Evolutionary conservation across 2,888 invertebrate species (phyloP).

Genomic region (Panopea generosa): DNA sequence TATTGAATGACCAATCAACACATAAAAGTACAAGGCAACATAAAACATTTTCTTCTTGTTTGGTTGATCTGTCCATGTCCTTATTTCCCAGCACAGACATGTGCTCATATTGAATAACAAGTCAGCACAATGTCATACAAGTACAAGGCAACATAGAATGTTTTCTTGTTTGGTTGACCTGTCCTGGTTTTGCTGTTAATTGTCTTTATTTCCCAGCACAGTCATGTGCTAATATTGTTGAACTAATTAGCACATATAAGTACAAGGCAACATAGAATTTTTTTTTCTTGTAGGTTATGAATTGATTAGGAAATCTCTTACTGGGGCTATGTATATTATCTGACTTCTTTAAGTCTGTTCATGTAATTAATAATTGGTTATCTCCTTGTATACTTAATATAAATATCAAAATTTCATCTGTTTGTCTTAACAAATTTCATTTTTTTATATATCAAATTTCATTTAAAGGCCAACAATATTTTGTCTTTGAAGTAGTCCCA

Average conservation of each 20-base stretch:
- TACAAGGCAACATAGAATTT: conserved; percentile 26
- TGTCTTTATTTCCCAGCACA: conserved; percentile 23
- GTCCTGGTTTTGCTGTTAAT: background rate
- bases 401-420: conserved; percentile 12
- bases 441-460: no score
- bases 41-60: no score
- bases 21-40: conserved; percentile 30
- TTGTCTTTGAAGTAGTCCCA: no score
- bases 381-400: background rate
- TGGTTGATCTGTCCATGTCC: no score
- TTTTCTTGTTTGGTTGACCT: background rate
- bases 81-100: conserved; percentile 32
- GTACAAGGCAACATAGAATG: conserved; percentile 19
- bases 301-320: no score
- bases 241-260: conserved; percentile 30
- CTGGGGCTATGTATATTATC: background rate
- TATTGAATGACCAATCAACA: conserved; percentile 29
- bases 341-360: conserved; percentile 15
- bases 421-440: background rate
- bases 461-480: no score
- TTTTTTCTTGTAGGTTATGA: no score
- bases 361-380: conserved; percentile 34
- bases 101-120: conserved; percentile 20
- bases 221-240: conserved; percentile 31
- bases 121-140: conserved; percentile 21